Percentiles rank a stretch among this genome's conserved stretches.
These are phyloP conservation scores for Hystrix cristata DNA, from an alignment of 2,113 vertebrate species.

Conservation along the genomic window DNA sequence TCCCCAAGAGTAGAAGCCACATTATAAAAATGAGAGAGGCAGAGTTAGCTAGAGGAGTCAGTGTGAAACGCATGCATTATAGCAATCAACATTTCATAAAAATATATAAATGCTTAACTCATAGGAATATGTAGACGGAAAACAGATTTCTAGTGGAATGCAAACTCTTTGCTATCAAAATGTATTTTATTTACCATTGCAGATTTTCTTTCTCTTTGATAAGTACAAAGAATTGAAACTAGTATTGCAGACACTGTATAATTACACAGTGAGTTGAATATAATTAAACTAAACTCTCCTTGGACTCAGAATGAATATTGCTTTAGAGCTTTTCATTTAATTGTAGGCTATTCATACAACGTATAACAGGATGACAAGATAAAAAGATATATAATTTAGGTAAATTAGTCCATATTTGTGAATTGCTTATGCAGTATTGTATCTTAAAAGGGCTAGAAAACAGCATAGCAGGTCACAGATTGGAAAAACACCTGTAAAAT, in stretches of 20 bases:
- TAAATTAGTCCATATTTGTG: conserved; percentile 3
- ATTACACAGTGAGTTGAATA: neutral
- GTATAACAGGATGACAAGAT: neutral
- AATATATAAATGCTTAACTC: neutral
- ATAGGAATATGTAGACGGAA: neutral
- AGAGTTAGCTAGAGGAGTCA: neutral
- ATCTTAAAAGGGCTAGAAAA: neutral
- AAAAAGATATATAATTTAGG: neutral
- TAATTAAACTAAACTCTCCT: conserved; percentile 53
- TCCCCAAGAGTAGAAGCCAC: neutral
- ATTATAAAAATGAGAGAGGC: neutral
- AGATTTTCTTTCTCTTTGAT: conserved; percentile 26
- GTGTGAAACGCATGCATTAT: neutral
- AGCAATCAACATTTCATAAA: neutral
- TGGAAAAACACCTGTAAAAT: neutral
- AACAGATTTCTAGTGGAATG: neutral
- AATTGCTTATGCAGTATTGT: neutral
- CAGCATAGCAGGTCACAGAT: neutral
- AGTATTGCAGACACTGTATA: neutral
- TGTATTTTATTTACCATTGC: conserved; percentile 8
- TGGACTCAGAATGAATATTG: neutral
- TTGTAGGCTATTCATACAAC: neutral
- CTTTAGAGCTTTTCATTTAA: neutral
- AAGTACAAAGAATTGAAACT: neutral
- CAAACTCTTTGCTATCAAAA: neutral